Percentiles rank a stretch among this genome's conserved stretches.
phyloP scores from a whole-genome alignment of 2,888 invertebrate genomes.

The Lamproptera curius region DNA sequence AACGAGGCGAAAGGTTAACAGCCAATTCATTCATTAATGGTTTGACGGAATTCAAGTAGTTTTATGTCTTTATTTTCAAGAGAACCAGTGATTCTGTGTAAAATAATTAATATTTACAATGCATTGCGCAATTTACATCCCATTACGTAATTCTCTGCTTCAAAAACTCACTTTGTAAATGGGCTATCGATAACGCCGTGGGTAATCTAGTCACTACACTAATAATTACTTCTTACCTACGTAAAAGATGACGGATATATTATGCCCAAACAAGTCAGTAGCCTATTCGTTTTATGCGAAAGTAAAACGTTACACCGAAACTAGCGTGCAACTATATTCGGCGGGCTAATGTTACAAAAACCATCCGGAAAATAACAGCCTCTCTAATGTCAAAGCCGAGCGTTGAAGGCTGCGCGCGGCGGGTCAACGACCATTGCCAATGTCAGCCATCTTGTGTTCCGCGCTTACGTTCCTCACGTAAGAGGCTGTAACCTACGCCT shows the following conservation, averaged over 20 bases:
- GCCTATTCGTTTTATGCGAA: no score
- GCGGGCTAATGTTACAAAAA: slow-evolving; percentile 38
- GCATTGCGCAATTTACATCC: neutral
- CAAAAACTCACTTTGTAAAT: slow-evolving; percentile 23
- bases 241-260: slow-evolving; percentile 2
- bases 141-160: neutral
- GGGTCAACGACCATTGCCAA: slow-evolving; percentile 76
- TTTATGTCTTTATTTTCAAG: no score
- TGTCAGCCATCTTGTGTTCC: slow-evolving; percentile 79
- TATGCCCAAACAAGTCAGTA: no score
- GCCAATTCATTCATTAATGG: no score
- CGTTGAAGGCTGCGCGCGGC: slow-evolving; percentile 72
- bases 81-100: no score
- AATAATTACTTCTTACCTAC: slow-evolving; percentile 25
- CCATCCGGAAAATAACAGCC: slow-evolving; percentile 69
- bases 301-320: slow-evolving; percentile 15
- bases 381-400: slow-evolving; percentile 74
- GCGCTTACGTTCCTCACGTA: slow-evolving; percentile 77
- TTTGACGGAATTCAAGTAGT: no score
- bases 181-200: slow-evolving; percentile 28
- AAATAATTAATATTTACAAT: neutral
- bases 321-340: slow-evolving; percentile 35
- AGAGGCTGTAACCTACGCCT: slow-evolving; percentile 69
- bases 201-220: slow-evolving; percentile 30
- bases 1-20: no score